Evolutionary conservation across 2,797 vertebrate genomes (phyloP), one percentile per base, ranked within the genome.

Genomic region (Acipenser ruthenus): DNA sequence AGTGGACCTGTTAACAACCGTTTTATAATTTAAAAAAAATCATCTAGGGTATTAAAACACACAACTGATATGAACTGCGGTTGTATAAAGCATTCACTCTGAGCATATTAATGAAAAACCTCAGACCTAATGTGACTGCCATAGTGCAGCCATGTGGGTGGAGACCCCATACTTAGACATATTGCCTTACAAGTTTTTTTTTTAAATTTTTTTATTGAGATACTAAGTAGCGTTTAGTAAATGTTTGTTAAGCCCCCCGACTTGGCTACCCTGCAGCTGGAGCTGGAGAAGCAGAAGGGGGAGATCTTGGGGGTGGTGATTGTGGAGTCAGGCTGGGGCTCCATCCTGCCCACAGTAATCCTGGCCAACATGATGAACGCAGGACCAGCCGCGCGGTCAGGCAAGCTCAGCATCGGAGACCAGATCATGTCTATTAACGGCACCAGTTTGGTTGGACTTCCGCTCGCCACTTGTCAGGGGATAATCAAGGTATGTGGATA

Each of bases 261-360:
- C 62, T 6, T 71, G 58, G 59, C 2, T 15, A 47, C 18, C 66
- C 64, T 60, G 37, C 80, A 99, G 96, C 84, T 99, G 65, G 85
- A 92, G 67, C 80, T 99, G 72, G 93, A 98, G 78, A 99, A 99
- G 72, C 95, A 91, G 76, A 98, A 98, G 84, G 96, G 97, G 4
- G 97, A 99, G 88, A 97, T 97, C 77, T 87, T 99, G 72, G 97
- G 97, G 0, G 95, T 99, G 69, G 96, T 99, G 76, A 95, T 99
- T 1, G 97, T 99, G 79, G 97, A 99, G 84, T 99, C 96, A 0
- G 97, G 97, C 77, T 99, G 97, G 97, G 97, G 97, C 69, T 99
- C 97, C 78, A 99, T 99, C 78, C 86, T 99, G 48, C 96, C 96
- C 79, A 99, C 96, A 0, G 96, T 99, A 67, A 99, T 99, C 83